A percentile compares a stretch with the other conserved stretches of the same genome.
phyloP scores from a whole-genome alignment of 1,140 invertebrate species.

The Littorina saxatilis region DNA sequence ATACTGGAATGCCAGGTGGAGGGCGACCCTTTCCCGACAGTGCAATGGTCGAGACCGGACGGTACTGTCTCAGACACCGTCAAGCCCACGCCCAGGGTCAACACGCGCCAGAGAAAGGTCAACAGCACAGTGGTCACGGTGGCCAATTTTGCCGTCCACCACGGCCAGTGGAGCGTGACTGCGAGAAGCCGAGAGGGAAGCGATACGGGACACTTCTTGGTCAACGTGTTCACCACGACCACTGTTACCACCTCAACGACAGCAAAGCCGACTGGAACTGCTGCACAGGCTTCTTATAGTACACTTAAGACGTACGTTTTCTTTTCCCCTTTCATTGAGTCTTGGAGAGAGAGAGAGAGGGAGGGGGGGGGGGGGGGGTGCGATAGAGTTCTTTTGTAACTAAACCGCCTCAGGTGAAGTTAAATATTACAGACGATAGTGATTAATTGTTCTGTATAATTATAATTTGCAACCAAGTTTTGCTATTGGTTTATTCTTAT shows the following conservation, averaged over 20 bases:
- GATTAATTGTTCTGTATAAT: no score
- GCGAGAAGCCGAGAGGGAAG: background rate
- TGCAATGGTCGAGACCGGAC: slow-evolving; percentile 38
- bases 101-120: background rate
- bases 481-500: no score
- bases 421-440: no score
- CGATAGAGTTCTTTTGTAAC: no score
- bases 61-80: background rate
- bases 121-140: background rate
- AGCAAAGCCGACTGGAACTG: no score
- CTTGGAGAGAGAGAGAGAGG: no score
- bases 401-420: no score
- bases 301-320: no score
- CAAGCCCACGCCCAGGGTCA: background rate
- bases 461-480: no score
- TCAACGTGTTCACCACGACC: slow-evolving; percentile 6
- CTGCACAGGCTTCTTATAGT: no score
- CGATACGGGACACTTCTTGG: background rate
- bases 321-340: no score
- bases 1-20: slow-evolving; percentile 37
- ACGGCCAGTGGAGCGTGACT: background rate
- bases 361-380: no score
- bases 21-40: slow-evolving; percentile 43
- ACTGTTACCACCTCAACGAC: background rate
- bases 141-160: background rate